A percentile compares a stretch with the other conserved stretches of the same genome.
Conservation (phyloP, 1,140 invertebrate species). For the Caerostris extrusa region DNA sequence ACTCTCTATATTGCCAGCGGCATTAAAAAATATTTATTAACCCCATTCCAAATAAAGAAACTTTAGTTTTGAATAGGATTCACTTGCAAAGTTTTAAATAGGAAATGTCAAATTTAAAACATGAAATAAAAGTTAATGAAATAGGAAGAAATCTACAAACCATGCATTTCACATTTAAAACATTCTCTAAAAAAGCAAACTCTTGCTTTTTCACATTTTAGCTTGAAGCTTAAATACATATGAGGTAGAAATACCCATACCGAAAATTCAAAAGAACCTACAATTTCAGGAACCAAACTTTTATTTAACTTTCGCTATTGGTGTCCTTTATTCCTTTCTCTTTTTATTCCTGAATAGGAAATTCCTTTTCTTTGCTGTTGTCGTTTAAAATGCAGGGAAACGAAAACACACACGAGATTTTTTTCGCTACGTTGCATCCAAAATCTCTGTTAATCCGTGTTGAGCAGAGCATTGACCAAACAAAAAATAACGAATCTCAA, state of each 20-base stretch:
- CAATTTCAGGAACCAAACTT: not conserved
- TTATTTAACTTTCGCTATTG: not conserved
- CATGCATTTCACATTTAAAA: no score
- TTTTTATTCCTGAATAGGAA: not conserved
- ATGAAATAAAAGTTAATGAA: no score
- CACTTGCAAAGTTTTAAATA: no score
- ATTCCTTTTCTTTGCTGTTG: not conserved
- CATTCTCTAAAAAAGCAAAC: no score
- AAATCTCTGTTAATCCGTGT: not conserved
- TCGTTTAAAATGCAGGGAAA: constrained; percentile 11
- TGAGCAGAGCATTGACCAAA: not conserved
- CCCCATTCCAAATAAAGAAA: no score
- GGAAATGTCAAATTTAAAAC: no score
- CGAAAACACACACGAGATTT: not conserved
- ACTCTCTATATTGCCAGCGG: no score
- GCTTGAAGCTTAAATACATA: not conserved
- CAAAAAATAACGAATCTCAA: not conserved
- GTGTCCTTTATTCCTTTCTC: not conserved
- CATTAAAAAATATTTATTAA: no score
- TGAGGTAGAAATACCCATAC: not conserved
- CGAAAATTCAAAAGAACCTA: not conserved
- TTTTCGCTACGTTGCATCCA: not conserved
- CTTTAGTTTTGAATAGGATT: no score
- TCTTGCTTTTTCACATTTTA: no score
- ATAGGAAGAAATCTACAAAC: no score